phyloP scores from a whole-genome alignment of 2,797 vertebrate species.

The Hafferia zeledoni region DNA sequence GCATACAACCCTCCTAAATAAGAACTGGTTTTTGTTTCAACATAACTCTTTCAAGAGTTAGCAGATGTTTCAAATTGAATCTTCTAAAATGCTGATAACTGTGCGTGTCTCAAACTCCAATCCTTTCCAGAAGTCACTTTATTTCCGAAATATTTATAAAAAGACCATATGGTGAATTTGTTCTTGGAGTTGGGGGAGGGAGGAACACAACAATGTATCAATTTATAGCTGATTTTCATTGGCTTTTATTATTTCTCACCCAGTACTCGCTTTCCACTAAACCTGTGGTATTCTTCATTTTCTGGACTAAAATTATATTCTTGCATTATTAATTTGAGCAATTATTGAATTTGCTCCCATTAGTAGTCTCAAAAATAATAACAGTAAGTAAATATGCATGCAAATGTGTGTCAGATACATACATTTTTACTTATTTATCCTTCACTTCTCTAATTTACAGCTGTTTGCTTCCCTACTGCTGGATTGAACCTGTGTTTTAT shows the following conservation, averaged over 20 bases:
- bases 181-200: neutral
- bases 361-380: neutral
- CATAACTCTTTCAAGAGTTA: conserved; percentile 57
- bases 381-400: neutral
- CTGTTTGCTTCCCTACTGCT: neutral
- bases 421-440: neutral
- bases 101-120: conserved; percentile 36
- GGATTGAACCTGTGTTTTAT: neutral
- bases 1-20: neutral
- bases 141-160: conserved; percentile 64
- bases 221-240: neutral
- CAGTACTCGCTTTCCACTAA: neutral
- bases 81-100: conserved; percentile 64
- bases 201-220: neutral
- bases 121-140: conserved; percentile 53
- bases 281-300: neutral
- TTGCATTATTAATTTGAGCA: neutral
- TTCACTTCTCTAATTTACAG: neutral
- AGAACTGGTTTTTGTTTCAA: conserved; percentile 15
- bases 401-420: neutral
- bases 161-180: conserved; percentile 49
- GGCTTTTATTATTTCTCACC: neutral
- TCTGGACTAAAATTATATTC: neutral
- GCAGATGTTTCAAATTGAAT: conserved; percentile 66
- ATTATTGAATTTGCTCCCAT: neutral